Percentiles rank a stretch among this genome's conserved stretches.
Conservation (phyloP, 2,113 vertebrate genomes). For the Eulacestoma nigropectus region DNA sequence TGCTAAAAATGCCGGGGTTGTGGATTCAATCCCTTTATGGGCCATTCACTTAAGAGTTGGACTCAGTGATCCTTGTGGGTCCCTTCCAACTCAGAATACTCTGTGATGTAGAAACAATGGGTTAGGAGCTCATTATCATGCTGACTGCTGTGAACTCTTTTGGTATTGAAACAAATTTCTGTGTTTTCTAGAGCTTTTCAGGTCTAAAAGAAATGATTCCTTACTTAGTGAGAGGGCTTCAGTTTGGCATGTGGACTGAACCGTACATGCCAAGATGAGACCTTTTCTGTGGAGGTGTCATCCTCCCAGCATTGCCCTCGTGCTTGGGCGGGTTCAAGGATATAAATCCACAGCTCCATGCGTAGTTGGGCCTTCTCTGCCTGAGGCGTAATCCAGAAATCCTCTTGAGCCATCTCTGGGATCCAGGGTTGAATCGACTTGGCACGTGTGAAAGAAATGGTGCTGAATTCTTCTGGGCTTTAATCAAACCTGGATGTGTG, state of each 20-base stretch:
- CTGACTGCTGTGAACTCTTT: not conserved
- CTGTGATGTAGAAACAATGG: not conserved
- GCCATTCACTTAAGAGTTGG: not conserved
- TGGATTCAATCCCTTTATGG: not conserved
- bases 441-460: not conserved
- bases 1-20: not conserved
- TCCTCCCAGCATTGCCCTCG: fast-evolving
- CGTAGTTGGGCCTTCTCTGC: not conserved
- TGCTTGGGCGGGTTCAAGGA: not conserved
- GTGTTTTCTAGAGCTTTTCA: not conserved
- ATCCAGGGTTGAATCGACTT: not conserved
- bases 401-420: not conserved
- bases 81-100: not conserved
- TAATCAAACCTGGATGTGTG: not conserved
- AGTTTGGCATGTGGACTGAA: not conserved
- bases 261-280: not conserved
- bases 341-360: fast-evolving
- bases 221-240: not conserved
- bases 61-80: not conserved
- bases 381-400: not conserved
- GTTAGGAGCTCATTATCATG: not conserved
- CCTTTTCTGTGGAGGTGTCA: not conserved
- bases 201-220: not conserved
- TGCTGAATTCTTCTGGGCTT: not conserved
- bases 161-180: not conserved